Evolutionary conservation across 2,797 vertebrate species (phyloP), one percentile per base, ranked within the genome.

Genomic region (Selene dorsalis): DNA sequence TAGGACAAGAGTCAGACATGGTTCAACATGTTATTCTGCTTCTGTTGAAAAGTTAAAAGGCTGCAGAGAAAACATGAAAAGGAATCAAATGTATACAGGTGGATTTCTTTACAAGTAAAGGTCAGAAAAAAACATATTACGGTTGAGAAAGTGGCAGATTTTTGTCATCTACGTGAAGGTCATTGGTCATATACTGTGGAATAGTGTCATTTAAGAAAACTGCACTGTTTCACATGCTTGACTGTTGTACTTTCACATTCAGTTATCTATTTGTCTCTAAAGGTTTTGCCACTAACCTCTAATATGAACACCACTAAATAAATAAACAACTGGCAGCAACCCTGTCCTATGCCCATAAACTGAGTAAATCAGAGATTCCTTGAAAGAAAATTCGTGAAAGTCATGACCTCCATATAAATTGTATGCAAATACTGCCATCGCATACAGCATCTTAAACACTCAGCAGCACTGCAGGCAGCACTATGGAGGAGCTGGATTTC

Each of bases 371-470:
- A 32, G 47, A 45, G 9, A 57, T 22, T 65, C 1, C 0, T 38
- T 18, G 38, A 32, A 32, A 35, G 43, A 52, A 26, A 10, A 66
- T 24, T 7, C 1, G 41, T 17, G 6, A 60, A 66, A 69, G 35
- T 50, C 58, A 66, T 68, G 64, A 35, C 17, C 18, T 84, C 52
- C 70, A 66, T 68, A 70, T 32, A 79, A 83, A 85, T 39, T 28
- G 26, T 58, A 87, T 83, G 83, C 79, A 78, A 87, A 84, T 83
- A 26, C 3, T 62, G n/a, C 12, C 63, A 35, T 16, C 79, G 52
- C 38, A 22, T 62, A 68, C 55, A 56, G 67, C 64, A 35, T 71
- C 62, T 81, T 53, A 53, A 69, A 50, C 17, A 63, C 79, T 75
- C 63, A 73, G 75, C 60, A 73, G 69, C 71, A 50, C 64, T 63